Evolutionary conservation across 1,140 invertebrate species (phyloP), one percentile per base, ranked within the genome.

Genomic region (Saccostrea echinata): DNA sequence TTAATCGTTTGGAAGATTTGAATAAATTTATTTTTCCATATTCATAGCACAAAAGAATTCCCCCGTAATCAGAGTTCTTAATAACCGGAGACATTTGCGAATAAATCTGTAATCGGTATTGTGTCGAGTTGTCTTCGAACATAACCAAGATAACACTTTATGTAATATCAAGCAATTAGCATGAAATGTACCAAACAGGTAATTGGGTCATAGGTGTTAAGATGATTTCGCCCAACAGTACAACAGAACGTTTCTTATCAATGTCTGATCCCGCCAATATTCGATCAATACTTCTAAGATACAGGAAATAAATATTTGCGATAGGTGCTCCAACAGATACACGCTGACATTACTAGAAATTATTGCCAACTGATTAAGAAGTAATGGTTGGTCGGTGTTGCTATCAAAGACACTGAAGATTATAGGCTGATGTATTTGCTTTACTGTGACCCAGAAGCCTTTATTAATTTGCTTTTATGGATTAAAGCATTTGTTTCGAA

Each of bases 271-370:
- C 27, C 11, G 11, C 27, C 27, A 76, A 33, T 33, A 30, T 76
- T 76, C 68, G 27, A 33, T 76, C 68, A 76, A 76, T 76, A 76
- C 16, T 30, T 76, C 68, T 9, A 30, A 76, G 68, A 76, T 30
- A 30, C 68, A 76, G 68, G 68, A 30, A 76, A 76, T 76, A 33
- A 76, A 76, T 76, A 76, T 76, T 76, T 76, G 68, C 16, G 68
- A 27, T 76, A 30, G 68, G 68, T 76, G 27, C 16, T 33, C 30
- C 30, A 12, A 11, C 30, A 33, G 68, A 76, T 33, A 27, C 27
- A 76, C 30, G 4, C 27, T 76, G 27, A 76, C 68, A 76, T 30
- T 76, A 30, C 27, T 18, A 76, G 68, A 76, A 76, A 76, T 33
- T 30, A 76, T 76, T 76, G 18, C 68, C 12, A 33, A 12, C 27